phyloP scores from a whole-genome alignment of 2,888 invertebrate species.

The Timema podura region DNA sequence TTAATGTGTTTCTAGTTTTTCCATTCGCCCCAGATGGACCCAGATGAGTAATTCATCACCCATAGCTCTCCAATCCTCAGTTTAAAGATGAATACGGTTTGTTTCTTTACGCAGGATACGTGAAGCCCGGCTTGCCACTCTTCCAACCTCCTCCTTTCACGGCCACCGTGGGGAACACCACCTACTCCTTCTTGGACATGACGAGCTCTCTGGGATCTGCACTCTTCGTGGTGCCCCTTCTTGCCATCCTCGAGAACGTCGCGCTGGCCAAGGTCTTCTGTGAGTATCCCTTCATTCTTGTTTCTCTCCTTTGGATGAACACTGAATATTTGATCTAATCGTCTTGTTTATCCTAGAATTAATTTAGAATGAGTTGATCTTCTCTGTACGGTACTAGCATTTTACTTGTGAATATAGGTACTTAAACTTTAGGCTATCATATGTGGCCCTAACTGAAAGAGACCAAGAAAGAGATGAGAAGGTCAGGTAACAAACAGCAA shows the following conservation, averaged over 20 bases:
- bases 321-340: too few species aligned
- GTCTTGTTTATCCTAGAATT: too few species aligned
- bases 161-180: conserved; percentile 54
- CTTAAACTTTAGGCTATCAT: too few species aligned
- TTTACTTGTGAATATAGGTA: too few species aligned
- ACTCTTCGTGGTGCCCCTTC: conserved; percentile 60
- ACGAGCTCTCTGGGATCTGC: conserved; percentile 59
- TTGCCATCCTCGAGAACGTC: conserved; percentile 65
- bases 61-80: too few species aligned
- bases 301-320: too few species aligned
- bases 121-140: conserved; percentile 65
- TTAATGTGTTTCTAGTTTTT: background rate
- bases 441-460: too few species aligned
- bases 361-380: too few species aligned
- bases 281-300: conserved; percentile 40
- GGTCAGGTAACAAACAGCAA: too few species aligned
- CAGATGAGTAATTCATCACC: conserved; percentile 3
- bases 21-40: conserved; percentile 16
- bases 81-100: background rate
- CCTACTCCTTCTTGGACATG: conserved; percentile 54
- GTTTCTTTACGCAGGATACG: conserved; percentile 51
- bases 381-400: too few species aligned
- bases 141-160: conserved; percentile 63
- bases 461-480: too few species aligned
- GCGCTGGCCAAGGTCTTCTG: conserved; percentile 69